A percentile compares a stretch with the other conserved stretches of the same genome.
phyloP scores from a whole-genome alignment of 2,888 invertebrate genomes.

The Emesis castigata region DNA sequence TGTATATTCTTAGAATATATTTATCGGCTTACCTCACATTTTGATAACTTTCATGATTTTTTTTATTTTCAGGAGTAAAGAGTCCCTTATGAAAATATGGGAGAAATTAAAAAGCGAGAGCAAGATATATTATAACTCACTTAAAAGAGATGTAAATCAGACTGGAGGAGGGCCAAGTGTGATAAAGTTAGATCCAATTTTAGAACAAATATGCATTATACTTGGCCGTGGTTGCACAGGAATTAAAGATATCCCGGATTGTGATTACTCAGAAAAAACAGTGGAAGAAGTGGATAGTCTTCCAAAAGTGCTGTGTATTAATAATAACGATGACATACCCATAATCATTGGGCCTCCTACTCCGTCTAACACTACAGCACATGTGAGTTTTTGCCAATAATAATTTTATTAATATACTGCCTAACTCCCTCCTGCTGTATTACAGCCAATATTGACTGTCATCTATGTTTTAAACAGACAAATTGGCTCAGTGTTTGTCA shows the following conservation, averaged over 20 bases:
- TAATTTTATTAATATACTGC: background rate
- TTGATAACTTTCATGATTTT: background rate
- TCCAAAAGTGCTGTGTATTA: background rate
- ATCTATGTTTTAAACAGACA: no score
- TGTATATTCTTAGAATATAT: background rate
- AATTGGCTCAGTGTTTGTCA: no score
- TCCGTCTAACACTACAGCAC: background rate
- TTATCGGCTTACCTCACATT: background rate
- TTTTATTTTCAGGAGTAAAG: conserved; percentile 13
- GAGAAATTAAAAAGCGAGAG: conserved; percentile 28
- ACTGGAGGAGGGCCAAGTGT: background rate
- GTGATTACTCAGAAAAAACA: background rate
- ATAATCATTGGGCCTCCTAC: no score
- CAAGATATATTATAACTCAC: conserved; percentile 4
- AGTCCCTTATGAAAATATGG: conserved; percentile 27
- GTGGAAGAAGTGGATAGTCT: background rate
- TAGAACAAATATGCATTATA: background rate
- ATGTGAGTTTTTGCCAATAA: background rate
- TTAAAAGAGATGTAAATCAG: background rate
- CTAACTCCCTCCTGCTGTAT: no score
- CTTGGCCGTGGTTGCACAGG: background rate
- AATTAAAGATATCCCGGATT: background rate
- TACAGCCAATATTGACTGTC: no score
- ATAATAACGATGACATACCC: background rate
- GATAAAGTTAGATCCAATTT: background rate